Evolutionary conservation across 2,888 invertebrate genomes (phyloP).

Genomic region (Chalcosyrphus nemorum): DNA sequence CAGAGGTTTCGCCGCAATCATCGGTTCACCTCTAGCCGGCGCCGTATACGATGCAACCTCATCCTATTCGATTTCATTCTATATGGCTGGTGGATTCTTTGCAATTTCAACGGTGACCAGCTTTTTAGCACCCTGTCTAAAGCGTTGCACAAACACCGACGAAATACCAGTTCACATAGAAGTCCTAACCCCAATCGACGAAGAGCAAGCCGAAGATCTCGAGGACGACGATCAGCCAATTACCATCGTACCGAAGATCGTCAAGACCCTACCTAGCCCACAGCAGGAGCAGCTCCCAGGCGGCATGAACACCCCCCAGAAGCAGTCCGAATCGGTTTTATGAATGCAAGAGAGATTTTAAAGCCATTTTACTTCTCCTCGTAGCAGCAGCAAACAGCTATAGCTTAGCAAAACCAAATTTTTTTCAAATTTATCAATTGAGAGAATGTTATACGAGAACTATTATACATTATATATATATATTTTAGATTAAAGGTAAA

Average conservation of each 20-base stretch:
- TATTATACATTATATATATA: conserved; percentile 43
- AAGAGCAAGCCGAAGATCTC: conserved; percentile 90
- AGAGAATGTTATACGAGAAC: conserved; percentile 55
- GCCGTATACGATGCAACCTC: conserved; percentile 94
- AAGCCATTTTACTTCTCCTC: conserved; percentile 43
- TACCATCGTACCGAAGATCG: conserved; percentile 90
- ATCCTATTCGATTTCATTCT: conserved; percentile 94
- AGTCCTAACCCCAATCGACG: conserved; percentile 91
- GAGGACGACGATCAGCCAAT: conserved; percentile 89
- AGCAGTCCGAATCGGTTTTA: conserved; percentile 70
- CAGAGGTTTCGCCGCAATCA: conserved; percentile 96
- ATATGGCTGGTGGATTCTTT: conserved; percentile 95
- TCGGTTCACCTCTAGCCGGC: conserved; percentile 93
- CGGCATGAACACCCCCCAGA: conserved; percentile 49
- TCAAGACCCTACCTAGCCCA: conserved; percentile 89
- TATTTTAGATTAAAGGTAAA: conserved; percentile 47
- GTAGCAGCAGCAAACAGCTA: conserved; percentile 45
- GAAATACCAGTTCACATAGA: conserved; percentile 86
- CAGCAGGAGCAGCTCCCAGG: conserved; percentile 76
- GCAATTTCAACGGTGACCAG: conserved; percentile 92
- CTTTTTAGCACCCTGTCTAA: conserved; percentile 90
- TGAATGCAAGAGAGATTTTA: conserved; percentile 60
- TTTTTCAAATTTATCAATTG: conserved; percentile 38
- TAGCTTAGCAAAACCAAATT: conserved; percentile 65
- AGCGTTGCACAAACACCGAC: conserved; percentile 83